phyloP scores from a whole-genome alignment of 2,797 vertebrate genomes.

The Platalea minor region DNA sequence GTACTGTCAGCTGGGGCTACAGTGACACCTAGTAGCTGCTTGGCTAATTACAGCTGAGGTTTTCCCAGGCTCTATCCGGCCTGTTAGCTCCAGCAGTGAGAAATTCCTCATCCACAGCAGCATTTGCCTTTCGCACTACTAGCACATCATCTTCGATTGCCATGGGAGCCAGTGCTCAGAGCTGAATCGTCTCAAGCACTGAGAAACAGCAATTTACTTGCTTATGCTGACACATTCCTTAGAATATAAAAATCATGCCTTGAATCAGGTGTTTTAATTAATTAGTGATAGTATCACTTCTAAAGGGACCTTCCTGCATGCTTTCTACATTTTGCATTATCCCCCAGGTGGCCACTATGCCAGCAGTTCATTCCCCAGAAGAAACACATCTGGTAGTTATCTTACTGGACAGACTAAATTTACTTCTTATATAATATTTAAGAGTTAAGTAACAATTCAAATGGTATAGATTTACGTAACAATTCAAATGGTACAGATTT shows the following conservation, averaged over 20 bases:
- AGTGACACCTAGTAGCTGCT: slow-evolving; percentile 59
- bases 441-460: background rate
- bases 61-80: fast-evolving
- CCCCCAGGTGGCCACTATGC: fast-evolving
- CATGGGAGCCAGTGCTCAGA: background rate
- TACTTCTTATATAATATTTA: background rate
- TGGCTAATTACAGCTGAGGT: background rate
- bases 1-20: background rate
- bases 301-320: background rate
- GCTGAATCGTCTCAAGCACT: fast-evolving
- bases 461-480: background rate
- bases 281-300: background rate
- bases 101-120: background rate
- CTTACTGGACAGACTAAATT: background rate
- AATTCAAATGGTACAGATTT: background rate
- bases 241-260: background rate
- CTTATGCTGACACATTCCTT: background rate
- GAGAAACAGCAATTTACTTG: background rate
- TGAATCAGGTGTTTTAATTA: background rate
- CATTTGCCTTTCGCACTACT: background rate
- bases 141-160: fast-evolving
- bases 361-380: background rate
- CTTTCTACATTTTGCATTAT: background rate
- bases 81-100: background rate
- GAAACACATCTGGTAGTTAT: background rate